phyloP scores from a whole-genome alignment of 2,888 invertebrate genomes.

The Linnaemya tessellans region DNA sequence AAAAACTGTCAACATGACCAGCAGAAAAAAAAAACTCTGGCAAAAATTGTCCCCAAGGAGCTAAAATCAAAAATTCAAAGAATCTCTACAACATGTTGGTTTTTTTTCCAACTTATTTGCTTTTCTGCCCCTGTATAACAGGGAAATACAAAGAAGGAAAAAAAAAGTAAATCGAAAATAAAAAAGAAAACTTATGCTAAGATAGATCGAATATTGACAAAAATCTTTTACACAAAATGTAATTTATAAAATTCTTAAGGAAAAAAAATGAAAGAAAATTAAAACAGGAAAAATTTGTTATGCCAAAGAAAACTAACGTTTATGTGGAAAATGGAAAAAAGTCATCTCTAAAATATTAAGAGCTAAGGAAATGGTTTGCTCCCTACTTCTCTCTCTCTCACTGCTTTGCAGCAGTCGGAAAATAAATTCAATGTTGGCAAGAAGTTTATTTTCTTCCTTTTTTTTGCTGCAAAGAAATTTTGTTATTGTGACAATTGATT shows the following conservation, averaged over 20 bases:
- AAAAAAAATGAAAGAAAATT: constrained; percentile 22
- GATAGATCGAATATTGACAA: constrained; percentile 57
- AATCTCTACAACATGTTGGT: constrained; percentile 41
- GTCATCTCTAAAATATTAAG: constrained; percentile 3
- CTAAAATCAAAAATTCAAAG: constrained; percentile 70
- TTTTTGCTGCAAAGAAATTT: constrained; percentile 27
- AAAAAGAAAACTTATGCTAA: constrained; percentile 2
- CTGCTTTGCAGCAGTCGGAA: constrained; percentile 5
- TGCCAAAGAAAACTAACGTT: constrained; percentile 19
- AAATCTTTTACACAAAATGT: constrained; percentile 65
- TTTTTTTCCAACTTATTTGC: constrained; percentile 14
- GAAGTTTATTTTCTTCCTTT: not conserved
- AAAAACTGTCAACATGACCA: constrained; percentile 71
- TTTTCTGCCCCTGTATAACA: not conserved
- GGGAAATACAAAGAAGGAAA: constrained; percentile 3
- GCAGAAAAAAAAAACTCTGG: constrained; percentile 25
- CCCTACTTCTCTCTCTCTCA: not conserved
- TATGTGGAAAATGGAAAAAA: constrained; percentile 15
- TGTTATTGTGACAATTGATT: constrained; percentile 64
- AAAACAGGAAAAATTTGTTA: constrained; percentile 11
- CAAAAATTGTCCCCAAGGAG: constrained; percentile 65
- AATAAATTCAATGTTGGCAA: constrained; percentile 43
- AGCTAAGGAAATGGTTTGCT: not conserved
- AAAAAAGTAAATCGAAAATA: no score
- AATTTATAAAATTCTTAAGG: constrained; percentile 66